Conservation (phyloP, 2,888 invertebrate genomes). For the Nomada ruficornis region DNA sequence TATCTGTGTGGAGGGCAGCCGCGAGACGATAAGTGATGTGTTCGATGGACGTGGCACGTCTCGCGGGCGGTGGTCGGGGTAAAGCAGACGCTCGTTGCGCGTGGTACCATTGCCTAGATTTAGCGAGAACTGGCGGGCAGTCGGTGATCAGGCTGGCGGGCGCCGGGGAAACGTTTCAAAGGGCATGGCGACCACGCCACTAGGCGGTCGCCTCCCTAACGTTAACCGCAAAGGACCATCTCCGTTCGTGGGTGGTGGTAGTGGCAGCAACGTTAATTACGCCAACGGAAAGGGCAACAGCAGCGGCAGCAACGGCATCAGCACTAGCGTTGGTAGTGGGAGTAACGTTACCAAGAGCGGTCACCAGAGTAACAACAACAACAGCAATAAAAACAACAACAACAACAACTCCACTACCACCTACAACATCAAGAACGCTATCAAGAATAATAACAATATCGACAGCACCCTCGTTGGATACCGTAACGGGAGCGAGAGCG, state of each 20-base stretch:
- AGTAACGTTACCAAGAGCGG: slow-evolving; percentile 18
- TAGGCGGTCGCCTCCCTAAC: slow-evolving; percentile 84
- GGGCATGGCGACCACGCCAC: slow-evolving; percentile 84
- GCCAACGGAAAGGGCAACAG: slow-evolving; percentile 48
- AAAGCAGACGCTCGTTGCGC: slow-evolving; percentile 73
- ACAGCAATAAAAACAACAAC: not conserved
- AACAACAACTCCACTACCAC: not conserved
- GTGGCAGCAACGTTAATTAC: slow-evolving; percentile 66
- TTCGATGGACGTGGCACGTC: slow-evolving; percentile 83
- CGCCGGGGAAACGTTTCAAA: slow-evolving; percentile 83
- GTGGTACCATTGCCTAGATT: slow-evolving; percentile 75
- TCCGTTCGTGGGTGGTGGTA: slow-evolving; percentile 78
- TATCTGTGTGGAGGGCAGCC: slow-evolving; percentile 60
- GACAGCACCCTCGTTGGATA: slow-evolving; percentile 13
- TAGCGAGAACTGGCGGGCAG: slow-evolving; percentile 79
- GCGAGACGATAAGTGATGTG: slow-evolving; percentile 80
- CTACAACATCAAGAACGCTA: not conserved
- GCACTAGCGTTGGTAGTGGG: slow-evolving; percentile 56
- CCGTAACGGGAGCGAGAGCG: slow-evolving; percentile 57
- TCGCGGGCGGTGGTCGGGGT: slow-evolving; percentile 83
- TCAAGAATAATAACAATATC: slow-evolving; percentile 14
- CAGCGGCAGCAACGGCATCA: slow-evolving; percentile 53
- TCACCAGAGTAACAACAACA: slow-evolving; percentile 11
- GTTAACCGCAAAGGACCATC: slow-evolving; percentile 82
- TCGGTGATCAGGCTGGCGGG: slow-evolving; percentile 84